A percentile compares a stretch with the other conserved stretches of the same genome.
Evolutionary conservation across 1,140 invertebrate species (phyloP).

Genomic region (Eriocheir sinensis): DNA sequence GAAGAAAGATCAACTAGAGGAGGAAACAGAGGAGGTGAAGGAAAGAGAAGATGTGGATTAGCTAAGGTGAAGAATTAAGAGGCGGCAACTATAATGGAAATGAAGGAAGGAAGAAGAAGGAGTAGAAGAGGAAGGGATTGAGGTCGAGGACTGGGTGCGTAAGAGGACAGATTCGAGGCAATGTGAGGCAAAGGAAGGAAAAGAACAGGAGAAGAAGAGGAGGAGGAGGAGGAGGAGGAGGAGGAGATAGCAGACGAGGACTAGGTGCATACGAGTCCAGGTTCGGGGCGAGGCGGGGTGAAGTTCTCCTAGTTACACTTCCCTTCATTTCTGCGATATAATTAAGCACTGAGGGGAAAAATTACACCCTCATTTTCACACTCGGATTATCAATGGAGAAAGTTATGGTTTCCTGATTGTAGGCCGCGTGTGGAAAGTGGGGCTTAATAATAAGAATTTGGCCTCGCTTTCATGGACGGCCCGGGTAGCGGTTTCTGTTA

Average conservation of each 20-base stretch:
- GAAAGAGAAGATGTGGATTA: background rate
- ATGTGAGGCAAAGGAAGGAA: too few species aligned
- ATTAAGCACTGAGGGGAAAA: conserved; percentile 44
- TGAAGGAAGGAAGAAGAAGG: background rate
- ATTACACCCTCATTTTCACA: conserved; percentile 70
- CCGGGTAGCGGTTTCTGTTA: conserved; percentile 12
- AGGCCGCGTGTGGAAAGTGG: conserved; percentile 55
- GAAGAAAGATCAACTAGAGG: background rate
- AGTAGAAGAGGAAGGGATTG: conserved; percentile 23
- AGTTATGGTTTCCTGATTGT: conserved; percentile 70
- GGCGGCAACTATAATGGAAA: background rate
- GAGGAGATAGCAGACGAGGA: too few species aligned
- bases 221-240: too few species aligned
- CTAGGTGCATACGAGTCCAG: background rate
- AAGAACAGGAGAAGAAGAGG: too few species aligned
- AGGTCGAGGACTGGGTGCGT: too few species aligned
- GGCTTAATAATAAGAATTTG: conserved; percentile 57
- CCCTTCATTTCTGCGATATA: conserved; percentile 41
- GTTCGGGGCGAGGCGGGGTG: background rate
- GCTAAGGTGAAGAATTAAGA: background rate
- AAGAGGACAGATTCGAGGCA: too few species aligned
- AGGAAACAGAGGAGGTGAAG: background rate
- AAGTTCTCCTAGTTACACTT: background rate
- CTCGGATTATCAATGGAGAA: conserved; percentile 64
- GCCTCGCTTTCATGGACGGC: background rate